Evolutionary conservation across 2,797 vertebrate genomes (phyloP).

Genomic region (Epinephelus awoara): DNA sequence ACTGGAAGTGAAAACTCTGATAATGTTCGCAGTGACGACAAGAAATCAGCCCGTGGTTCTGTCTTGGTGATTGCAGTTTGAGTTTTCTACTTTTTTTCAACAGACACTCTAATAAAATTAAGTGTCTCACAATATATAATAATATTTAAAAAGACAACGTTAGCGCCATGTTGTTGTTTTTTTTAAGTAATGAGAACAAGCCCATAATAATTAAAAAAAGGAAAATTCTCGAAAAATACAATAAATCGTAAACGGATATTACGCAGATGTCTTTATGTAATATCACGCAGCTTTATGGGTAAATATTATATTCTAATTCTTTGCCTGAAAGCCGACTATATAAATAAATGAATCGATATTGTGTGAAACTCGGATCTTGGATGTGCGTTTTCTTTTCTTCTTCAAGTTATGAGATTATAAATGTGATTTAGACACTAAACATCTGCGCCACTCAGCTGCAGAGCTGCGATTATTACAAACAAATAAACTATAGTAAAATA

Average conservation of each 20-base stretch:
- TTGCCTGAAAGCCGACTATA: background rate
- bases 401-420: background rate
- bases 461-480: background rate
- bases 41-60: background rate
- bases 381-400: background rate
- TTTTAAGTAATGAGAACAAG: background rate
- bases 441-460: too few relatives aligned
- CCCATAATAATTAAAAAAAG: background rate
- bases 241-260: background rate
- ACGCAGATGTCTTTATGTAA: background rate
- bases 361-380: too few relatives aligned
- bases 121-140: too few relatives aligned
- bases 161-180: too few relatives aligned
- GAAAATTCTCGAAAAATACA: background rate
- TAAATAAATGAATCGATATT: background rate
- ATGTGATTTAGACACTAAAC: background rate
- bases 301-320: background rate
- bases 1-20: background rate
- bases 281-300: background rate
- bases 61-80: background rate
- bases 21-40: background rate
- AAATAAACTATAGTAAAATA: background rate
- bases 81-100: background rate
- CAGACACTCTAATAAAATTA: background rate
- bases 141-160: too few relatives aligned